phyloP scores from a whole-genome alignment of 2,888 invertebrate species.

The Malthinus flaveolus region DNA sequence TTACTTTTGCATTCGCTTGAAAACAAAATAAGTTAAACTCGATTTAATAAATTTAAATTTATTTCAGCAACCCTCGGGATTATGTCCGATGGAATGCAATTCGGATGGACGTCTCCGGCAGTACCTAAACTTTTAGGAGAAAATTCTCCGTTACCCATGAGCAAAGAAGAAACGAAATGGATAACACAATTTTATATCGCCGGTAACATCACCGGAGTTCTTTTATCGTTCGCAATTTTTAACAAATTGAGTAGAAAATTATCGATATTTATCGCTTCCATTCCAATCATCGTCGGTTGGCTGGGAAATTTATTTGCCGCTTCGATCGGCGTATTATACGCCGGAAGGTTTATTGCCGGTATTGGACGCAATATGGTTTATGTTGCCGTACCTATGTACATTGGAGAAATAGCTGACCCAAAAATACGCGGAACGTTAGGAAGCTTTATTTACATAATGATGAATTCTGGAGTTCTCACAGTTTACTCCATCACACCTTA shows the following conservation, averaged over 20 bases:
- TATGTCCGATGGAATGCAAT: slow-evolving; percentile 42
- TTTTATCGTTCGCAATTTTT: slow-evolving; percentile 27
- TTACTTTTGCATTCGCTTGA: too few relatives aligned
- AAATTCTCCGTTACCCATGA: slow-evolving; percentile 44
- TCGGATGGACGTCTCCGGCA: slow-evolving; percentile 54
- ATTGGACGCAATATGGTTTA: slow-evolving; percentile 28
- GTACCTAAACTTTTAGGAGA: slow-evolving; percentile 47
- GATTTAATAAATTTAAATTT: background rate
- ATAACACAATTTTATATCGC: slow-evolving; percentile 24
- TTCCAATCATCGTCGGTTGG: slow-evolving; percentile 28
- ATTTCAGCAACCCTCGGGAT: slow-evolving; percentile 19
- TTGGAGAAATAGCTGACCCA: slow-evolving; percentile 34
- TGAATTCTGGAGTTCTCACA: slow-evolving; percentile 29
- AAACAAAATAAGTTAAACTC: too few relatives aligned
- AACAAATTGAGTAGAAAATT: slow-evolving; percentile 32
- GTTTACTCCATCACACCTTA: slow-evolving; percentile 32
- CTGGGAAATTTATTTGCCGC: slow-evolving; percentile 23
- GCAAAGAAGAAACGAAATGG: slow-evolving; percentile 30
- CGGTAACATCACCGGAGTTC: slow-evolving; percentile 29
- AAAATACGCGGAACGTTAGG: slow-evolving; percentile 34
- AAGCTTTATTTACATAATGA: slow-evolving; percentile 31
- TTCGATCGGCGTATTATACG: slow-evolving; percentile 14
- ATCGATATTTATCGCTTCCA: slow-evolving; percentile 25
- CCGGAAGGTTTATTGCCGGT: slow-evolving; percentile 25
- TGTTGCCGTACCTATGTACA: slow-evolving; percentile 33